These are phyloP conservation scores for Zaprionus nigranus DNA, from an alignment of 1,140 invertebrate species.

Conservation along the genomic window DNA sequence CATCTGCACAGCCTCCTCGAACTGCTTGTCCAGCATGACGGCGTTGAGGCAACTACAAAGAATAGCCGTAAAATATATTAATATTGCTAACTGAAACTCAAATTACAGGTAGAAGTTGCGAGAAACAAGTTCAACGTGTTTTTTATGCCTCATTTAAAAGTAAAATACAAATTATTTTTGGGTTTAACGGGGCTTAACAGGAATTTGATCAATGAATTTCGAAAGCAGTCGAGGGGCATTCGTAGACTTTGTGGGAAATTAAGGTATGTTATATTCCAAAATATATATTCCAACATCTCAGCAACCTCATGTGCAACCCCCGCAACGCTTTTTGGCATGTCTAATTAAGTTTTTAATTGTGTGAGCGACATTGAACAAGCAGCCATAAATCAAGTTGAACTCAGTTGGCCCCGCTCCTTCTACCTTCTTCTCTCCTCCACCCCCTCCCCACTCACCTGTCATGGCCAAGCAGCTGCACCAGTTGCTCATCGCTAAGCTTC, in stretches of 20 bases:
- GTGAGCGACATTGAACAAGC: not conserved
- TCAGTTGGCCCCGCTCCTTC: not conserved
- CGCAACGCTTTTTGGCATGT: not conserved
- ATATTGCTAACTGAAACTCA: constrained; percentile 16
- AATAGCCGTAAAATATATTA: not conserved
- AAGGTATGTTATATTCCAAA: not conserved
- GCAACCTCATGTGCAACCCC: not conserved
- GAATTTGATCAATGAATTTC: constrained; percentile 9
- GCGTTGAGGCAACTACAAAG: constrained; percentile 61
- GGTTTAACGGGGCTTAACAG: not conserved
- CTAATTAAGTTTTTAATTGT: constrained; percentile 15
- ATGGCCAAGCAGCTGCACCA: constrained; percentile 69
- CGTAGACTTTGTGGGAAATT: not conserved
- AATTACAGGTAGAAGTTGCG: not conserved
- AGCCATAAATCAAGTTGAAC: constrained; percentile 13
- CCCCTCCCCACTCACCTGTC: constrained; percentile 59
- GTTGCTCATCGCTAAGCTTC: constrained; percentile 73
- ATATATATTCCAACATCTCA: not conserved
- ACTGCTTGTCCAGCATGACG: constrained; percentile 66
- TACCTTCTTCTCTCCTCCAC: not conserved
- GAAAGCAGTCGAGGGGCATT: not conserved
- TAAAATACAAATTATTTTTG: constrained; percentile 19
- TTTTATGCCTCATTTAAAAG: constrained; percentile 4
- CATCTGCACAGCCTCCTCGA: constrained; percentile 68
- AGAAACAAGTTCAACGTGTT: constrained; percentile 23